phyloP scores from a whole-genome alignment of 2,888 invertebrate genomes.

The Harpalus rubripes region DNA sequence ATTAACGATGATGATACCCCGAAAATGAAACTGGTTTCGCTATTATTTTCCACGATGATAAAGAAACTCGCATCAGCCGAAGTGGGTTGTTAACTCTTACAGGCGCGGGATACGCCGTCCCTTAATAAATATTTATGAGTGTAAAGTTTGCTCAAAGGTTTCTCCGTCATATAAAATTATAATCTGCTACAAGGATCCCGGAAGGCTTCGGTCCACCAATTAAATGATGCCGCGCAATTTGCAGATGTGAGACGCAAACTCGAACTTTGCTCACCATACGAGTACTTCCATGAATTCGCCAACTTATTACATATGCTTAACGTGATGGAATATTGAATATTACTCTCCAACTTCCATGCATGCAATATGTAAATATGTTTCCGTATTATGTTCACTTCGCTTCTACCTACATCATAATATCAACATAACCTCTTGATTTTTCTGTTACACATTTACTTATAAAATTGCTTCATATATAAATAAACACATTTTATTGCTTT shows the following conservation, averaged over 20 bases:
- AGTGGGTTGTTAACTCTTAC: constrained; percentile 60
- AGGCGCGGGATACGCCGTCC: background rate
- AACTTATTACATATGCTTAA: constrained; percentile 29
- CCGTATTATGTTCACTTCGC: constrained; percentile 27
- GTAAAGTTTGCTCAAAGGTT: constrained; percentile 57
- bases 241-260: constrained; percentile 3
- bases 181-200: constrained; percentile 23
- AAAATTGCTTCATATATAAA: background rate
- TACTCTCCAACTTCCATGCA: constrained; percentile 4
- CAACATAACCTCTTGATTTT: background rate
- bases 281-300: background rate
- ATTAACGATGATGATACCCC: no score
- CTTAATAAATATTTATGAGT: constrained; percentile 61
- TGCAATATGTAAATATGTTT: constrained; percentile 30
- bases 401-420: background rate
- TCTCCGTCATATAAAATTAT: constrained; percentile 56
- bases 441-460: background rate
- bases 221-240: constrained; percentile 53
- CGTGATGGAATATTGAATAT: constrained; percentile 44
- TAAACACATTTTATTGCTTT: background rate
- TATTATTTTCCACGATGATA: background rate
- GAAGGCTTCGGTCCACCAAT: constrained; percentile 25
- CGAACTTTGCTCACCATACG: constrained; percentile 7
- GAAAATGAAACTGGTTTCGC: no score
- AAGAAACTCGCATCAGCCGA: constrained; percentile 38